Base-by-base conservation (phyloP, 2,113 vertebrate species). In the Chionodraco myersi region DNA sequence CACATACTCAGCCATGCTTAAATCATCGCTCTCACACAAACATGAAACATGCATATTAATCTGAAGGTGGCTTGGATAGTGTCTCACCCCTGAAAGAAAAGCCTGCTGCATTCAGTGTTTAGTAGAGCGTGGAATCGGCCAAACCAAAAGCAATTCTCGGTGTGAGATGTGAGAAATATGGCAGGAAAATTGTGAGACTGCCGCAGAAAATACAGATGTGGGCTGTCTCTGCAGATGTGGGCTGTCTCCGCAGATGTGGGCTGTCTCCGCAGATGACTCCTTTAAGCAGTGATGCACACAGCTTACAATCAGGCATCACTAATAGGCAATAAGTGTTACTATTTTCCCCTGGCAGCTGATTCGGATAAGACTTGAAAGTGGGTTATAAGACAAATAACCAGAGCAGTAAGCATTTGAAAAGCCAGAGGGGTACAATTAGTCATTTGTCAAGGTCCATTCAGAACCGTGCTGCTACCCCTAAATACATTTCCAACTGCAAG, bases 281-380 rank as follows among this genome's bases (percentile, higher is more conserved):
- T 66, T 21, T 3, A 49, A 84, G 76, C 59, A n/a, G 45, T 14
- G 54, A 71, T 63, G 72, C 82, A n/a, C 78, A 59, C 62, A 64
- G 72, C 71, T 30, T 36, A 69, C 76, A 59, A 80, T 66, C 59
- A 51, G 64, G 59, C 85, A 72, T 78, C 86, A 63, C 71, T 83
- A 86, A 80, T 83, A 67, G 71, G 75, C 49, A 75, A 16, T 79
- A 85, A 83, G 83, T 82, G 47, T 41, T 41, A 5, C 11, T 74
- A 72, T 79, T 63, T 52, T 65, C 73, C 87, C 85, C 86, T 79
- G 63, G 70, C 61, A 69, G 67, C 41, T 72, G 74, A 79, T 80
- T 62, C 51, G 78, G 6, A 75, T 62, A 47, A 83, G 34, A 75
- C 67, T n/a, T 58, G 36, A 85, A 75, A 64, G 74, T 66, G 44